Conservation (phyloP, 2,888 invertebrate species). For the Bellardia pandia region DNA sequence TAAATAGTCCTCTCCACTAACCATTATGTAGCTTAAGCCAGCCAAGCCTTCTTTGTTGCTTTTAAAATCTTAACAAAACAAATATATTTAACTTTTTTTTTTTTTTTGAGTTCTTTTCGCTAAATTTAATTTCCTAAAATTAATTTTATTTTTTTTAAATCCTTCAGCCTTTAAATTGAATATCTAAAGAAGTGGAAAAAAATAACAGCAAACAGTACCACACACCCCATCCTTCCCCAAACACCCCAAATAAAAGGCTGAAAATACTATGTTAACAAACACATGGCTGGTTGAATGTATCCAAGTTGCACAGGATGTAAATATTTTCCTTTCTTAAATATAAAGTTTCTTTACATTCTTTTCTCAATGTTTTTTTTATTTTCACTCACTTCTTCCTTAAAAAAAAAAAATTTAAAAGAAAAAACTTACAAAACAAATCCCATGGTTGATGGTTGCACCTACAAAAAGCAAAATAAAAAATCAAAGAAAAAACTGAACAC, state of each 20-base stretch:
- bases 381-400: neutral
- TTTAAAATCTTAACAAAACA: neutral
- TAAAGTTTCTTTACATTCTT: constrained; percentile 45
- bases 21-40: no score
- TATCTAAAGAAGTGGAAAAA: constrained; percentile 30
- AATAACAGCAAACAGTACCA: constrained; percentile 23
- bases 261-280: constrained; percentile 10
- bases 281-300: constrained; percentile 13
- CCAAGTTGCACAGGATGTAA: constrained; percentile 64
- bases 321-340: constrained; percentile 66
- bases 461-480: constrained; percentile 12
- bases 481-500: neutral
- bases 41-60: no score
- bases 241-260: constrained; percentile 6
- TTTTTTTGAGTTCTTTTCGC: constrained; percentile 23
- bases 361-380: neutral
- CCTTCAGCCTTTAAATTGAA: constrained; percentile 58
- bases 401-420: neutral
- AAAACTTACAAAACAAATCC: constrained; percentile 63
- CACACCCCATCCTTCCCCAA: neutral
- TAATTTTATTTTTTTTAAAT: constrained; percentile 58
- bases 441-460: constrained; percentile 64
- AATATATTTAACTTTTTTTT: neutral
- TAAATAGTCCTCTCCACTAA: no score
- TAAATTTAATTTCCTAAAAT: constrained; percentile 66